Base-by-base conservation (phyloP, 2,113 vertebrate species). In the Nycticorax nycticorax region DNA sequence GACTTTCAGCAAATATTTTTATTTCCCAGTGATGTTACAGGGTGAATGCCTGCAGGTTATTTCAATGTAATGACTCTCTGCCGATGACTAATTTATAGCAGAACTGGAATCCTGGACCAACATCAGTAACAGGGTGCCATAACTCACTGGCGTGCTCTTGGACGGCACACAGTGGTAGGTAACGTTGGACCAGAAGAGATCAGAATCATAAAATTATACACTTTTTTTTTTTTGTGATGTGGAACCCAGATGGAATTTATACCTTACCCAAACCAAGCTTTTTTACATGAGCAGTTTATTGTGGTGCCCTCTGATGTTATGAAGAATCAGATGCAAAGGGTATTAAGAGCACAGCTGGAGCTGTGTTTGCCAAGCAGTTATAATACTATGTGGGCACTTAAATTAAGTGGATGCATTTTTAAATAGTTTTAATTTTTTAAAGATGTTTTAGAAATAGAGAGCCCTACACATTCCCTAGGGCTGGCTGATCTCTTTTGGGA, bases 381-480 rank as follows among this genome's bases (percentile, higher is more conserved):
- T 60, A 86, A 81, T 56, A 86, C 39, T 52, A 8, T 56, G 14
- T 39, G 56, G n/a, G 35, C 15, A 71, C 28, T 87, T 91, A 89
- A 81, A 52, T 69, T 53, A 92, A 85, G 35, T 69, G 39, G 48
- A 60, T 3, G 5, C 35, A 48, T 78, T 91, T 88, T 59, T 56
- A 94, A 95, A 62, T 23, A 85, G 17, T 64, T 87, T 63, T 32
- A 18, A 48, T 33, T 18, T 82, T 50, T 78, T 47, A 7, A 1
- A 84, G 88, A 79, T 74, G 15, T 75, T 95, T 94, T 60, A 95
- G 67, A 93, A 92, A 85, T 79, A 53, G 45, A 87, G 66, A 84
- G 23, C 43, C 50, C 92, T 93, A 52, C 12, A 53, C 14, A 69
- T 72, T 91, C 84, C 84, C 72, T 52, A 62, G 45, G 50, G 69